A percentile compares a stretch with the other conserved stretches of the same genome.
These are phyloP conservation scores for Mythimna vitellina DNA, from an alignment of 2,888 invertebrate species.

Conservation along the genomic window DNA sequence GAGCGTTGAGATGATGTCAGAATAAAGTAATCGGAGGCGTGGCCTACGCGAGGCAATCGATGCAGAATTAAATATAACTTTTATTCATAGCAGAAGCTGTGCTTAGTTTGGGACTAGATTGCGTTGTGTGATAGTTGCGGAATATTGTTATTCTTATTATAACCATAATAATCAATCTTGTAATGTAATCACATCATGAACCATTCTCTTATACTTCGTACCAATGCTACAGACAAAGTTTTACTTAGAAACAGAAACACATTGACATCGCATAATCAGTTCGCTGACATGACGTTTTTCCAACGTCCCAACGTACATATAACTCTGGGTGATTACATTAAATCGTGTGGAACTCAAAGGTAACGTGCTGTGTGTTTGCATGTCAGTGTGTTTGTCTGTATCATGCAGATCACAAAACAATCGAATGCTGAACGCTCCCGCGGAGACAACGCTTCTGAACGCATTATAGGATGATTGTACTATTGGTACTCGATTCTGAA, in stretches of 20 bases:
- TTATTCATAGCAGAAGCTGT: too few relatives aligned
- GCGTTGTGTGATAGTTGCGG: too few relatives aligned
- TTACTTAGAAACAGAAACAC: not conserved
- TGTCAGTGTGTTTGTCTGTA: conserved; percentile 36
- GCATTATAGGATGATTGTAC: conserved; percentile 45
- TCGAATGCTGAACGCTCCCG: conserved; percentile 49
- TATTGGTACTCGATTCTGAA: conserved; percentile 34
- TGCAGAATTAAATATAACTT: too few relatives aligned
- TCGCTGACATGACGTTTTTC: conserved; percentile 26
- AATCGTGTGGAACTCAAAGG: conserved; percentile 38
- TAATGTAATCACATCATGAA: not conserved
- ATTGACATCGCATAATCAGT: conserved; percentile 28
- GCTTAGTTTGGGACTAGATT: too few relatives aligned
- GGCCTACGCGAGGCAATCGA: too few relatives aligned
- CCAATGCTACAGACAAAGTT: not conserved
- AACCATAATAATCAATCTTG: too few relatives aligned
- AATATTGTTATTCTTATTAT: too few relatives aligned
- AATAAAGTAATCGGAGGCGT: too few relatives aligned
- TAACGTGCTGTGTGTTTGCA: conserved; percentile 7
- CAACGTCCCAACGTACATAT: conserved; percentile 1
- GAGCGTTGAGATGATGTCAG: too few relatives aligned
- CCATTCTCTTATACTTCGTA: not conserved
- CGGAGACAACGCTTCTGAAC: conserved; percentile 47
- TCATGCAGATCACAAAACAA: conserved; percentile 63
- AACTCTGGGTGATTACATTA: conserved; percentile 41